Base-by-base conservation (phyloP, 1,140 invertebrate genomes). In the Lordiphosa mommai region DNA sequence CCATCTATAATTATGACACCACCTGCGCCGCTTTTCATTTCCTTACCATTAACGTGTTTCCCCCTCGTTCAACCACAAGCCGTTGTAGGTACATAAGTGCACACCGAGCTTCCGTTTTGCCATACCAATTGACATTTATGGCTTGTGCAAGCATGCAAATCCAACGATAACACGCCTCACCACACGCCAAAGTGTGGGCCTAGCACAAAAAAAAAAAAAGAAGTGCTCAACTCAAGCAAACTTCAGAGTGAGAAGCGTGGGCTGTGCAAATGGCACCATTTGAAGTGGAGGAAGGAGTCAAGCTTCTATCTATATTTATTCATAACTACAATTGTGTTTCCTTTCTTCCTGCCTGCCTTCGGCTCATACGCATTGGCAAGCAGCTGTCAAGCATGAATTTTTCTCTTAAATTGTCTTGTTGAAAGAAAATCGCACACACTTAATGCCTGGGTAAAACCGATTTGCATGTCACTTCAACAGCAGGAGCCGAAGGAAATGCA, bases 351-450 rank as follows among this genome's bases (percentile, higher is more conserved):
- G 9, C 12, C 9, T 7, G 44, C 37, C 32, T 20, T 49, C 14
- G 30, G 14, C 57, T 37, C 37, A 30, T 43, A 64, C 72, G 60
- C 70, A 66, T 66, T 80, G 74, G 51, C 74, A 58, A 58, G 59
- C 74, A 63, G 59, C 74, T 80, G 76, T 80, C 76, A 68, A 61
- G 76, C 69, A 74, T 82, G 74, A 44, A 70, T 80, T 76, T 80
- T 70, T 80, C 65, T 65, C 59, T 82, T 80, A 80, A 80, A 80
- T 80, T 80, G 76, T 80, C 71, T 71, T 67, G 76, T 80, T 84
- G 76, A 76, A 71, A 65, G 72, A 74, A 80, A 80, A 76, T 80
- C 76, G 76, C 74, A 80, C 49, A 74, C 76, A 82, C 74, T 80
- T 79, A 73, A 74, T 82, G 74, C 55, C 60, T 43, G 23, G 56